These are phyloP conservation scores for Exephanes ischioxanthus DNA, from an alignment of 2,888 invertebrate genomes.

Conservation along the genomic window DNA sequence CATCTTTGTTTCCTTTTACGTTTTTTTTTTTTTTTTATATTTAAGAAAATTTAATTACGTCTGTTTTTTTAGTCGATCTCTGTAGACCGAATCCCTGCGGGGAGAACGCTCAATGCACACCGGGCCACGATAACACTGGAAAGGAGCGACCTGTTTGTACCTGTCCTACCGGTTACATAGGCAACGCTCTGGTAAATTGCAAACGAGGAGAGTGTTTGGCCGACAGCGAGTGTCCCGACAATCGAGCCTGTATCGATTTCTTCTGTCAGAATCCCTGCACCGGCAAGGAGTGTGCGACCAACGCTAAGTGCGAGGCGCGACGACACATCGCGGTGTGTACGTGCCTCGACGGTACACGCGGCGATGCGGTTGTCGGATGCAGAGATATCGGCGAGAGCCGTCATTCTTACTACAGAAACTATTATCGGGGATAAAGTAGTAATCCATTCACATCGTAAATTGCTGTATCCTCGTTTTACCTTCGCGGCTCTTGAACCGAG, in stretches of 20 bases:
- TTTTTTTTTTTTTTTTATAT: constrained; percentile 79
- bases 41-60: background rate
- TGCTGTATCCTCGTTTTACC: background rate
- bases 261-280: constrained; percentile 90
- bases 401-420: constrained; percentile 11
- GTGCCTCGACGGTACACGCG: constrained; percentile 89
- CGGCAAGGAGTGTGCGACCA: constrained; percentile 91
- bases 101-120: constrained; percentile 91
- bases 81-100: constrained; percentile 96
- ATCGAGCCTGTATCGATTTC: constrained; percentile 92
- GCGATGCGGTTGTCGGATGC: constrained; percentile 87
- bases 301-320: constrained; percentile 91
- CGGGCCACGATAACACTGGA: constrained; percentile 93
- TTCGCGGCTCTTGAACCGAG: background rate
- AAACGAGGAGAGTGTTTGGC: constrained; percentile 92
- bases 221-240: constrained; percentile 91
- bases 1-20: background rate
- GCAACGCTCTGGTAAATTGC: constrained; percentile 91
- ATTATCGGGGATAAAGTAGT: constrained; percentile 6
- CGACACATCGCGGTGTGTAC: constrained; percentile 94
- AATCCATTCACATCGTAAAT: background rate
- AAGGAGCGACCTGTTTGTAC: constrained; percentile 95
- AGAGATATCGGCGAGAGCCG: constrained; percentile 74
- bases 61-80: constrained; percentile 88
- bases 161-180: constrained; percentile 91